These are phyloP conservation scores for Ornithoptera priamus DNA, from an alignment of 2,888 invertebrate genomes.

Conservation along the genomic window DNA sequence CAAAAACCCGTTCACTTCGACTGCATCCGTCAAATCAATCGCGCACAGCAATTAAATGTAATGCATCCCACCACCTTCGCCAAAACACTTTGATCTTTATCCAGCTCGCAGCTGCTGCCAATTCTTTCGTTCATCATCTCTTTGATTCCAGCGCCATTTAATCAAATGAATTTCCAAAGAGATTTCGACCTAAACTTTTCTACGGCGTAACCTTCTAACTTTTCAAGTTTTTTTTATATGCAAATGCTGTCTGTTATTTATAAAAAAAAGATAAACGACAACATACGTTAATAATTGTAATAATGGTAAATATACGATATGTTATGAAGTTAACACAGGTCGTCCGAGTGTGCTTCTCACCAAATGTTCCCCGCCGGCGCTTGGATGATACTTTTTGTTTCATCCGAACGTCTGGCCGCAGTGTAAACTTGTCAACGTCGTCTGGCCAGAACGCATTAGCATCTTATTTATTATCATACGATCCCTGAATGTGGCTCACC, in stretches of 20 bases:
- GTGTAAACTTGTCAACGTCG: conserved; percentile 62
- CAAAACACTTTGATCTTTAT: conserved; percentile 22
- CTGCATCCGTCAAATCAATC: not conserved
- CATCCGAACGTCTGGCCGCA: conserved; percentile 45
- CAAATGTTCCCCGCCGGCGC: conserved; percentile 5
- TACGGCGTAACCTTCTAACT: too few species aligned
- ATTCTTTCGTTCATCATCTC: conserved; percentile 1
- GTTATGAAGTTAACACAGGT: too few species aligned
- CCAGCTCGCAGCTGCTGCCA: conserved; percentile 13
- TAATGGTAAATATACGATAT: too few species aligned
- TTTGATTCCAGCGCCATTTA: conserved; percentile 3
- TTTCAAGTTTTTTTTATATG: too few species aligned
- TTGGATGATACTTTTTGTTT: conserved; percentile 10
- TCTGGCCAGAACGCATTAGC: conserved; percentile 55
- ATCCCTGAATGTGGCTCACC: conserved; percentile 47
- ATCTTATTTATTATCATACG: conserved; percentile 55
- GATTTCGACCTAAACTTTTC: too few species aligned
- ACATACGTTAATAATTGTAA: too few species aligned
- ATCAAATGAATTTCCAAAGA: too few species aligned
- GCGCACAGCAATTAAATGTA: conserved; percentile 10
- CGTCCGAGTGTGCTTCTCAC: conserved; percentile 1
- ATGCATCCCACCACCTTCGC: not conserved
- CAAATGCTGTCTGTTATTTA: too few species aligned
- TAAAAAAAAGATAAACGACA: too few species aligned
- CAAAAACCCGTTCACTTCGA: not conserved